Base-by-base conservation (phyloP, 1,140 invertebrate species). In the Bombus soroeensis region DNA sequence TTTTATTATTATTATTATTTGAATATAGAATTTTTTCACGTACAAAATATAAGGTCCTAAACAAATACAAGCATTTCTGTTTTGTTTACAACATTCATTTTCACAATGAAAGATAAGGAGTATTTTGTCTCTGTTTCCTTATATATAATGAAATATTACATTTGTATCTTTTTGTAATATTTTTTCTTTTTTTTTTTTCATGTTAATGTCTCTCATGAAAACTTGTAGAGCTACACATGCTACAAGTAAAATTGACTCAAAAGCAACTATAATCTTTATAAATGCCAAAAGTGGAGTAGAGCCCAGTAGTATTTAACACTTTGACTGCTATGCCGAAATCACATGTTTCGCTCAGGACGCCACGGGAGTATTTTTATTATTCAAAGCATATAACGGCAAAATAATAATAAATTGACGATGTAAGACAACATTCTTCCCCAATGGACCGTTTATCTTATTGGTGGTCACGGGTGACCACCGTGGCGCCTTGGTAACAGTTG, bases 1-100 rank as follows among this genome's bases (percentile, higher is more conserved):
- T 53, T 53, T 70, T 80, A 25, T 68, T 39, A 22, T 70, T 37
- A 57, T 4, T 73, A 9, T 39, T 62, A n/a, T 53, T 72, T 22
- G 12, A 53, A 53, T 43, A 59, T 34, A 71, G 15, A 64, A 6
- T 66, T 78, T 39, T 41, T 73, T 84, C n/a, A 66, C 59, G 39
- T 87, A 87, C 75, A 87, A 84, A 87, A 83, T 68, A 84, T 81
- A 74, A 85, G 70, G 70, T 78, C 32, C 70, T 64, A 84, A 87
- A 83, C 12, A 59, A 83, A 83, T 83, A 86, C 81, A 86, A 77
- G 41, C 74, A 83, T 83, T 64, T 66, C 43, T 66, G 32, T 68
- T 72, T 76, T 57, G 39, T 64, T 59, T 77, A 83, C 43, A 43
- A 86, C 72, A 83, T 83, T 83, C 73, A 64, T 57, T 72, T 83